phyloP scores from a whole-genome alignment of 2,888 invertebrate species.

The Palloptera scutellata region DNA sequence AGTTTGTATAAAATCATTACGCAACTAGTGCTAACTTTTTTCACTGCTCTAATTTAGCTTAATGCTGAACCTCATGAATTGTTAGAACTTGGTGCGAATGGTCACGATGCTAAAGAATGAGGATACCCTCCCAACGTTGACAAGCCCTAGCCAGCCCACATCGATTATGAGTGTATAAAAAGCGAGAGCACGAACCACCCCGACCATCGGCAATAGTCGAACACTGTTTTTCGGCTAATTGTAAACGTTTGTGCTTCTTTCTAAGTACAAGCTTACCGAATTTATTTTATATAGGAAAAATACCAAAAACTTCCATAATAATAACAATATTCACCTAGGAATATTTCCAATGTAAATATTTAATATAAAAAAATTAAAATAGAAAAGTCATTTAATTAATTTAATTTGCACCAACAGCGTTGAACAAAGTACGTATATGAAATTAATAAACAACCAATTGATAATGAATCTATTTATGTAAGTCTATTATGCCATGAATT shows the following conservation, averaged over 20 bases:
- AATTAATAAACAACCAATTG: too few species aligned
- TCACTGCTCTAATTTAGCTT: conserved; percentile 52
- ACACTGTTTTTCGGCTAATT: conserved; percentile 15
- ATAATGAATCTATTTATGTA: too few species aligned
- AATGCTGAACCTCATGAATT: conserved; percentile 72
- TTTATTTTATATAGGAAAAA: conserved; percentile 29
- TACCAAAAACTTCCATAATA: conserved; percentile 13
- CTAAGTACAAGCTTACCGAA: conserved; percentile 33
- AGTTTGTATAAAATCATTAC: conserved; percentile 37
- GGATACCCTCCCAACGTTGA: conserved; percentile 21
- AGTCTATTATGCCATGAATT: too few species aligned
- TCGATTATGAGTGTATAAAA: conserved; percentile 12
- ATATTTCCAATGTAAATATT: conserved; percentile 44
- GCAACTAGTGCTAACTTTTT: neutral
- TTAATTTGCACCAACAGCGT: too few species aligned
- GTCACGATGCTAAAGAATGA: conserved; percentile 63
- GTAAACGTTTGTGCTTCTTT: conserved; percentile 28
- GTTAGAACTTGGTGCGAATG: conserved; percentile 68
- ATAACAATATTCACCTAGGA: conserved; percentile 20
- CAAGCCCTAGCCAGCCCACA: conserved; percentile 35
- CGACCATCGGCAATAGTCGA: neutral
- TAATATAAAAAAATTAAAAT: conserved; percentile 6
- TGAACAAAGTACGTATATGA: too few species aligned
- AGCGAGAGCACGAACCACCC: too few species aligned
- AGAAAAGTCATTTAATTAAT: too few species aligned